Percentiles rank a stretch among this genome's conserved stretches.
phyloP scores from a whole-genome alignment of 2,797 vertebrate species.

The Capromys pilorides region DNA sequence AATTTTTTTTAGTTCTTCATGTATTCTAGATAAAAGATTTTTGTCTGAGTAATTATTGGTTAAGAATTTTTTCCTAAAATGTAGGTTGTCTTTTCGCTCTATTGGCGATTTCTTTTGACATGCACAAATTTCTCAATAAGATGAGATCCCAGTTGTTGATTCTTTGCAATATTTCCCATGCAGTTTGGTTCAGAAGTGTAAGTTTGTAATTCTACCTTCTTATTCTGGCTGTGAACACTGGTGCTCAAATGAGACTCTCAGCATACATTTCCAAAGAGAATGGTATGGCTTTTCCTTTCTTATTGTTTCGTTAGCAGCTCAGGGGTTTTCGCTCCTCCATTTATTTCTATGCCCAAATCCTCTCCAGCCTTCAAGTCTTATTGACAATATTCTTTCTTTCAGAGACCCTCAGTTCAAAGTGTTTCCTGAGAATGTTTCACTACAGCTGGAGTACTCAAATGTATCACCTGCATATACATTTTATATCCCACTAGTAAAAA shows the following conservation, averaged over 20 bases:
- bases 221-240: not conserved
- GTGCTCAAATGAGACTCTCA: not conserved
- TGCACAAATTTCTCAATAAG: no score
- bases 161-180: no score
- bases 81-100: no score
- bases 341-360: not conserved
- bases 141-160: no score
- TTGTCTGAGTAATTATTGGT: no score
- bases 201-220: not conserved
- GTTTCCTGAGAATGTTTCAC: not conserved
- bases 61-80: no score
- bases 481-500: not conserved
- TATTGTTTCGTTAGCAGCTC: not conserved
- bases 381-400: not conserved
- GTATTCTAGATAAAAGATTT: no score
- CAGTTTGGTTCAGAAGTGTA: not conserved
- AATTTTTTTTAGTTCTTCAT: no score
- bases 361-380: not conserved
- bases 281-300: not conserved
- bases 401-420: not conserved
- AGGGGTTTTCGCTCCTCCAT: not conserved
- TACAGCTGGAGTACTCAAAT: not conserved
- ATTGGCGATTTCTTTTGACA: no score
- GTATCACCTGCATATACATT: not conserved
- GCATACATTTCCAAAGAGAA: slow-evolving; percentile 31